phyloP scores from a whole-genome alignment of 2,888 invertebrate species.

The Gibbula magus region DNA sequence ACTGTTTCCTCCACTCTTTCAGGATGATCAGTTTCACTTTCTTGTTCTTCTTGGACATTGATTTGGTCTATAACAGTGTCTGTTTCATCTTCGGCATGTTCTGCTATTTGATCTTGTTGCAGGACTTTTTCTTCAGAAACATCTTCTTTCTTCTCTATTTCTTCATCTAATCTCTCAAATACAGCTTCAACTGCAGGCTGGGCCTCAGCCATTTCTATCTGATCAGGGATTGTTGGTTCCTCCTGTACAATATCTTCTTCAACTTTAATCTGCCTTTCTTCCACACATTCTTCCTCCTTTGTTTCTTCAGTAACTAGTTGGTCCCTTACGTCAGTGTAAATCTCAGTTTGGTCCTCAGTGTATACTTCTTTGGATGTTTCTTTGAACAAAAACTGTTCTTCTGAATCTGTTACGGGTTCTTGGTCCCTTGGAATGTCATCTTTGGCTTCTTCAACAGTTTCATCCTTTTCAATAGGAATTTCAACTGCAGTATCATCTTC shows the following conservation, averaged over 20 bases:
- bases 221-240: background rate
- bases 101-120: background rate
- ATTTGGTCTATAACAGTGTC: background rate
- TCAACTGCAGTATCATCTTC: too few relatives aligned
- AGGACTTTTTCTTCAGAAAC: background rate
- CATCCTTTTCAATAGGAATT: background rate
- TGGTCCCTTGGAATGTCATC: slow-evolving; percentile 5
- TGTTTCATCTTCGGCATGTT: background rate
- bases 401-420: background rate
- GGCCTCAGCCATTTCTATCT: background rate
- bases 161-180: background rate
- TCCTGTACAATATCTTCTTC: background rate
- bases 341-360: slow-evolving; percentile 1
- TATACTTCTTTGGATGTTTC: slow-evolving; percentile 6
- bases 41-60: background rate
- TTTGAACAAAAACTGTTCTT: background rate
- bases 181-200: background rate
- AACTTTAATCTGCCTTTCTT: background rate
- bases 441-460: background rate
- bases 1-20: background rate
- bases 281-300: background rate
- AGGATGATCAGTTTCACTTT: background rate
- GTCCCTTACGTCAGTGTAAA: background rate
- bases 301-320: slow-evolving; percentile 16
- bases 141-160: background rate